Percentiles rank a stretch among this genome's conserved stretches.
phyloP scores from a whole-genome alignment of 2,113 vertebrate species.

The Odobenus rosmarus region DNA sequence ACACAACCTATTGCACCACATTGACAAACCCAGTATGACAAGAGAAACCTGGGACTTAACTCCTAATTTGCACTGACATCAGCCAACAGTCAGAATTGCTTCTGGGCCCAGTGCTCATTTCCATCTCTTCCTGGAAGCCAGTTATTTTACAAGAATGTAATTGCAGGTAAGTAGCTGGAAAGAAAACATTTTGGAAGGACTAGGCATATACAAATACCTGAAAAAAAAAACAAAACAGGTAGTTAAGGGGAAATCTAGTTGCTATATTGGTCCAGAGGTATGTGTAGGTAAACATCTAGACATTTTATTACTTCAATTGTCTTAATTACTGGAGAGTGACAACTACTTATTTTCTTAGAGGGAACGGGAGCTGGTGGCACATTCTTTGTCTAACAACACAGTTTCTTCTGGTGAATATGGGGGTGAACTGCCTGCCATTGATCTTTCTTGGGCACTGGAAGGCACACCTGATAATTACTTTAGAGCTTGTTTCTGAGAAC shows the following conservation, averaged over 20 bases:
- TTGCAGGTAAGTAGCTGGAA: background rate
- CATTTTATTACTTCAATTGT: background rate
- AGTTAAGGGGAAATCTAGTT: background rate
- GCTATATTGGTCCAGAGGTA: background rate
- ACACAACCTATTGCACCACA: background rate
- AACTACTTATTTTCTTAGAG: background rate
- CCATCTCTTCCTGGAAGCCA: background rate
- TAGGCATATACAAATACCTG: background rate
- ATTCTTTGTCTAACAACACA: background rate
- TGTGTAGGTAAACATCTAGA: background rate
- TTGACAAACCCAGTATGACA: background rate
- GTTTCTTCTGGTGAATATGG: background rate
- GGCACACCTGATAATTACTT: background rate
- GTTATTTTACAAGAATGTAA: constrained; percentile 33
- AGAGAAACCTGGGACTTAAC: background rate
- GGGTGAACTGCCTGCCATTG: background rate
- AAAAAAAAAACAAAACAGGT: background rate
- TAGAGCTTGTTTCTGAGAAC: constrained; percentile 23
- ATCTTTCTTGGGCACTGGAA: background rate
- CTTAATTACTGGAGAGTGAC: background rate
- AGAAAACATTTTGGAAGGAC: background rate
- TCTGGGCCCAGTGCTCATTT: constrained; percentile 26
- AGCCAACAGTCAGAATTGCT: background rate
- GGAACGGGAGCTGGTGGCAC: background rate
- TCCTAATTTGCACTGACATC: background rate